Percentiles rank a stretch among this genome's conserved stretches.
phyloP scores from a whole-genome alignment of 2,113 vertebrate genomes.

The Prinia subflava region DNA sequence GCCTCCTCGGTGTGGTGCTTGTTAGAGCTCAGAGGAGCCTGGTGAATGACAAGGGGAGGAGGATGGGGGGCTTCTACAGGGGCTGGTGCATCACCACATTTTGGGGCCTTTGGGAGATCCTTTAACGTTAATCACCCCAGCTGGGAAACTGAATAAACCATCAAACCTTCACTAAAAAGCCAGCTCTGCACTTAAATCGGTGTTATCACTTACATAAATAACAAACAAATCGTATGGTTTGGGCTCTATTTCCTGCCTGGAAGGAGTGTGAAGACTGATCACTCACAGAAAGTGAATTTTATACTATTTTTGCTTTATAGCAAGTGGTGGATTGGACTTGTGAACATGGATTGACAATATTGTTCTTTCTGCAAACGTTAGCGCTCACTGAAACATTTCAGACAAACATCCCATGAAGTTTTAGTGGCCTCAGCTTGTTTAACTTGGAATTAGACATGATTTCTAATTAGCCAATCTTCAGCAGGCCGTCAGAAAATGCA shows the following conservation, averaged over 20 bases:
- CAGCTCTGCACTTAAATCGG: background rate
- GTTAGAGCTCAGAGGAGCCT: background rate
- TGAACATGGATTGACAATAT: slow-evolving; percentile 45
- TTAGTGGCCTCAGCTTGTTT: slow-evolving; percentile 70
- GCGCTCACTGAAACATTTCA: slow-evolving; percentile 58
- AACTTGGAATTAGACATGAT: slow-evolving; percentile 62
- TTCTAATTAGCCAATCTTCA: slow-evolving; percentile 74
- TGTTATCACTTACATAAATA: slow-evolving; percentile 46
- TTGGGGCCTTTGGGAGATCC: background rate
- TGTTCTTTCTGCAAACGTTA: slow-evolving; percentile 64
- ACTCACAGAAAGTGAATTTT: slow-evolving; percentile 31
- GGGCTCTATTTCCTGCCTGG: slow-evolving; percentile 51
- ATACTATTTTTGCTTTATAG: slow-evolving; percentile 10
- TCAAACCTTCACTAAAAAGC: background rate
- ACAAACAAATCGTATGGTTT: background rate
- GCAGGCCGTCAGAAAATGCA: slow-evolving; percentile 55
- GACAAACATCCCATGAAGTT: slow-evolving; percentile 68
- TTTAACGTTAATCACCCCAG: background rate
- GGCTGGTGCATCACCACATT: background rate
- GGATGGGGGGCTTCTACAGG: background rate
- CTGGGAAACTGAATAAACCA: background rate
- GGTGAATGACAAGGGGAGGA: background rate
- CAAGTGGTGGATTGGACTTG: background rate
- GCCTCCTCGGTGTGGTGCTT: background rate
- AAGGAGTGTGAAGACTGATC: slow-evolving; percentile 66